Evolutionary conservation across 2,888 invertebrate species (phyloP).

Genomic region (Halocaridina rubra): DNA sequence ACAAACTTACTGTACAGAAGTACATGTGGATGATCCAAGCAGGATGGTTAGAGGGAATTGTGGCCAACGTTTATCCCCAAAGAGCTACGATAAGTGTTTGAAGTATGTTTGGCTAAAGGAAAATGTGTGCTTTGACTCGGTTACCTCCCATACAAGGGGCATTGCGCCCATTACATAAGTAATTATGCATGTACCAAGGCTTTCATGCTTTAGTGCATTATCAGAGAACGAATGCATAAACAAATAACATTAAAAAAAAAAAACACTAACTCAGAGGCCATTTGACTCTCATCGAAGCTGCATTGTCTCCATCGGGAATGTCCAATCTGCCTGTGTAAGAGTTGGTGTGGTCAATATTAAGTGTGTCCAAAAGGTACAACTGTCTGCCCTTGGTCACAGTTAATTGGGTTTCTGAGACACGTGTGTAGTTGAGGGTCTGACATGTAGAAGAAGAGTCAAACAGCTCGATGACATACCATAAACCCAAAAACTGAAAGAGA

Average conservation of each 20-base stretch:
- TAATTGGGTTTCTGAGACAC: slow-evolving; percentile 74
- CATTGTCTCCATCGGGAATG: slow-evolving; percentile 66
- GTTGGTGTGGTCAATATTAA: slow-evolving; percentile 83
- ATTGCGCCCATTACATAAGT: too few relatives aligned
- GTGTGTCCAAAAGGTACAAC: slow-evolving; percentile 75
- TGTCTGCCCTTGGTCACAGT: slow-evolving; percentile 80
- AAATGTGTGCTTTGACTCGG: too few relatives aligned
- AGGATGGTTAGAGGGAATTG: too few relatives aligned
- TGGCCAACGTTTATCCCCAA: too few relatives aligned
- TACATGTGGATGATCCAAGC: too few relatives aligned
- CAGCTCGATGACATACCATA: slow-evolving; percentile 86
- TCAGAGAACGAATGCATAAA: too few relatives aligned
- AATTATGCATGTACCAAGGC: too few relatives aligned
- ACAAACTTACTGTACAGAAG: too few relatives aligned
- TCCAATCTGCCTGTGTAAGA: slow-evolving; percentile 79
- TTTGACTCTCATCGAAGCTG: slow-evolving; percentile 80
- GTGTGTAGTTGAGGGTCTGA: slow-evolving; percentile 82
- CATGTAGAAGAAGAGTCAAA: slow-evolving; percentile 84
- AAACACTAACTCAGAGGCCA: slow-evolving; percentile 83
- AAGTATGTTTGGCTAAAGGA: too few relatives aligned
- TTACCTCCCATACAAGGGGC: too few relatives aligned
- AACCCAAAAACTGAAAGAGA: slow-evolving; percentile 77
- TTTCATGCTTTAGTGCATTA: too few relatives aligned
- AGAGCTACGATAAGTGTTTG: too few relatives aligned
- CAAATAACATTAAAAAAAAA: not conserved